These are phyloP conservation scores for Sebastes glaucus DNA, from an alignment of 2,797 vertebrate species.

Conservation along the genomic window DNA sequence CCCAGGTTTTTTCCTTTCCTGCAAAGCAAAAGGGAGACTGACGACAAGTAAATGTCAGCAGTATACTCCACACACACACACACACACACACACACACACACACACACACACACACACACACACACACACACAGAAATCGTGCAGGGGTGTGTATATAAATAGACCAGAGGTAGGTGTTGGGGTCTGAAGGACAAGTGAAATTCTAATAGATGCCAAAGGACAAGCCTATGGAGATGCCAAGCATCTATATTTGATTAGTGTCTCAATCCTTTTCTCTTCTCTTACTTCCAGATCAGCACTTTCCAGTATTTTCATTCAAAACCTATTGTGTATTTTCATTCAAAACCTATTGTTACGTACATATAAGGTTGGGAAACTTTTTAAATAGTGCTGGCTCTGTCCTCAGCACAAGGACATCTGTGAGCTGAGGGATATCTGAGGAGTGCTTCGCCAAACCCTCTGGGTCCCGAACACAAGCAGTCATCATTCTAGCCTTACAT, in stretches of 20 bases:
- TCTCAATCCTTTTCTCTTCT: neutral
- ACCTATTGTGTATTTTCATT: neutral
- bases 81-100: neutral
- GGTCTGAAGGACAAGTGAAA: slow-evolving; percentile 63
- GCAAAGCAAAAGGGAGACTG: slow-evolving; percentile 27
- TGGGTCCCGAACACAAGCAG: slow-evolving; percentile 38
- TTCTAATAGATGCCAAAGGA: slow-evolving; percentile 73
- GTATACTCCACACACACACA: neutral
- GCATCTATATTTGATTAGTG: slow-evolving; percentile 34
- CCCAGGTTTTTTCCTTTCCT: neutral
- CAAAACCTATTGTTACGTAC: slow-evolving; percentile 6
- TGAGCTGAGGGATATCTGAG: slow-evolving; percentile 60
- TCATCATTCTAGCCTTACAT: slow-evolving; percentile 48
- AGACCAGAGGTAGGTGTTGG: slow-evolving; percentile 55
- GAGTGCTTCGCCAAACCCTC: slow-evolving; percentile 61
- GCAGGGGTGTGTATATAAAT: slow-evolving; percentile 58
- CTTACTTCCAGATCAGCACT: neutral
- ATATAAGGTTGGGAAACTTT: slow-evolving; percentile 25
- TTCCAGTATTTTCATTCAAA: neutral
- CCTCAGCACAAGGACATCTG: slow-evolving; percentile 53
- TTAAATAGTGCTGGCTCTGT: slow-evolving; percentile 20
- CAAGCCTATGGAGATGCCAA: slow-evolving; percentile 42
- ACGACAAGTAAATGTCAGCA: slow-evolving; percentile 46
- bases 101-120: neutral
- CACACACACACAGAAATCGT: slow-evolving; percentile 1